Base-by-base conservation (phyloP, 2,888 invertebrate genomes). In the Rhyacophila evoluta region DNA sequence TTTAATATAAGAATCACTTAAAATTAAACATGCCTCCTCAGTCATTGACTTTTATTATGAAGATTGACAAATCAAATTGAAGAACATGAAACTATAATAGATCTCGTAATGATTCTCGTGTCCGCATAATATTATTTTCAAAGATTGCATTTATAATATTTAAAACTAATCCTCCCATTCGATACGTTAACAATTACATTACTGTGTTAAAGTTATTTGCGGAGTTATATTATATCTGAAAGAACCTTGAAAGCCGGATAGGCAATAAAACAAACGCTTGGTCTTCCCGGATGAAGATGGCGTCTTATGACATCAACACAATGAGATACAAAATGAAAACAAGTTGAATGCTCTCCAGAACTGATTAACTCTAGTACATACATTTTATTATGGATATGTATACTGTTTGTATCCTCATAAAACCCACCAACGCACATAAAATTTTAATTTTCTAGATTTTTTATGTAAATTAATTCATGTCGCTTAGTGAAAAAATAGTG, bases 241-340 rank as follows among this genome's bases (percentile, higher is more conserved):
- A 55, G 6, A 55, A n/a, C 55, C 55, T 55, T 55, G 55, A 19
- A 55, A 55, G 19, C 55, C 55, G 55, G 55, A 55, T 55, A 55
- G 55, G 10, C 55, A 55, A 55, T 55, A 55, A 55, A 55, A 25
- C 55, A 55, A 55, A 55, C 19, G 55, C 19, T 55, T 55, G 19
- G 19, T 55, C 55, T 55, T 55, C 55, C 55, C 55, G 55, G 55
- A 55, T 55, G 19, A 19, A 55, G 15, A 55, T 55, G 55, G 19
- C 55, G 25, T 15, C 19, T 1, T 19, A 55, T 55, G 55, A 55
- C 55, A 55, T 55, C 55, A 55, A 19, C 55, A 15, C 6, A 25
- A 55, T 55, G 19, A 55, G 19, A 10, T 19, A 19, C 19, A 55
- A 25, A 55, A 19, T 10, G 19, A 55, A 39, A 55, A 19, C 6